Conservation (phyloP, 1,140 invertebrate genomes). For the Micrasema minimum region DNA sequence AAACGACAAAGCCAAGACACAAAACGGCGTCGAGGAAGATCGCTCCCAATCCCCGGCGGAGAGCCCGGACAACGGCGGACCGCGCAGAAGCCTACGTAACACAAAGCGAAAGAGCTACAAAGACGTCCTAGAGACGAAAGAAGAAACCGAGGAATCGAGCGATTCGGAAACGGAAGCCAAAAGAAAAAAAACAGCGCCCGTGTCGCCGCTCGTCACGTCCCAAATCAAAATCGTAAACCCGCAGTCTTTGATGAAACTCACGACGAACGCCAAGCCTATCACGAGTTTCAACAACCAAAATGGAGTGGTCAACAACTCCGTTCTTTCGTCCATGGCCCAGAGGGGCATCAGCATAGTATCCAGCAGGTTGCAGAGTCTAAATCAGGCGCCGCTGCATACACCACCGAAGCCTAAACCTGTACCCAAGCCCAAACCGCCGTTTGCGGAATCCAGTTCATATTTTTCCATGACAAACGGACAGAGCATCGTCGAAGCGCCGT, state of each 20-base stretch:
- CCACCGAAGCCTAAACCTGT: not conserved
- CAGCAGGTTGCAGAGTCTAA: not conserved
- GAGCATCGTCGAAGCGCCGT: slow-evolving; percentile 22
- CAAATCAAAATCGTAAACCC: slow-evolving; percentile 1
- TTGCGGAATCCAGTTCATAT: not conserved
- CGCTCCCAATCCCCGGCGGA: not conserved
- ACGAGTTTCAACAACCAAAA: not conserved
- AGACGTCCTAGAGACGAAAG: not conserved
- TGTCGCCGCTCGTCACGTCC: not conserved
- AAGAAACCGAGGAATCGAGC: not conserved
- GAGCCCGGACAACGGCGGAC: not conserved
- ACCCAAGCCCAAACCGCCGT: not conserved
- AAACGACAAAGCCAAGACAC: not conserved
- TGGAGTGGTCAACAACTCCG: not conserved
- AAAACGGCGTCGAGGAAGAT: not conserved
- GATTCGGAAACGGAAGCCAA: slow-evolving; percentile 3
- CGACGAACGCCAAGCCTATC: not conserved
- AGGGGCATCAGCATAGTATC: slow-evolving; percentile 18
- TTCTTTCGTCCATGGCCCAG: slow-evolving; percentile 7
- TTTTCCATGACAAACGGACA: slow-evolving; percentile 7
- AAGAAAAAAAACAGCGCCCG: not conserved
- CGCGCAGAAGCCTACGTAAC: not conserved
- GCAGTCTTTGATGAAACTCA: not conserved
- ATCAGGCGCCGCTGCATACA: not conserved
- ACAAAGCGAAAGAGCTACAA: slow-evolving; percentile 23